Conservation (phyloP, 2,113 vertebrate species). For the Chiloscyllium plagiosum region DNA sequence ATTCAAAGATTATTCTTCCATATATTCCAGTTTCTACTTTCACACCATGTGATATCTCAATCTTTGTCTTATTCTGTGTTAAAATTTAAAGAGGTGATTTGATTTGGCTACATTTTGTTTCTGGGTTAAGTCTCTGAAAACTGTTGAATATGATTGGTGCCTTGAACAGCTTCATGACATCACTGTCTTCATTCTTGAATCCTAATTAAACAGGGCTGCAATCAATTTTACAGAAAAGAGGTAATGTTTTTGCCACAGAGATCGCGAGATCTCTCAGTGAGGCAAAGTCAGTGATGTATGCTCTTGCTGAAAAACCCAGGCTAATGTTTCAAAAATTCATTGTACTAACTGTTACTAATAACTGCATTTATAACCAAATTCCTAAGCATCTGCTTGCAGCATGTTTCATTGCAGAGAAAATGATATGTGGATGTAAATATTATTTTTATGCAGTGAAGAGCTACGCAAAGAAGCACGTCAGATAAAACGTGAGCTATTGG, state of each 20-base stretch:
- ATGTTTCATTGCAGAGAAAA: constrained; percentile 41
- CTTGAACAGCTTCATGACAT: background rate
- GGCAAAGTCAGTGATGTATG: background rate
- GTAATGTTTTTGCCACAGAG: background rate
- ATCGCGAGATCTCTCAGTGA: background rate
- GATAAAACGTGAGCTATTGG: constrained; percentile 83
- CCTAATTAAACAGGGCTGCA: background rate
- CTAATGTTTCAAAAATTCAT: background rate
- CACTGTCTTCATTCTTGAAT: background rate
- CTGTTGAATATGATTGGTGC: background rate
- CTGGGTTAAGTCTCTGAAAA: background rate
- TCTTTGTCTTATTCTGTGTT: background rate
- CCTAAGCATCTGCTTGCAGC: constrained; percentile 42
- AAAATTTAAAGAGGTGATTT: no score
- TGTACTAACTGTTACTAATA: constrained; percentile 31
- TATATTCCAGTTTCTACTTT: background rate
- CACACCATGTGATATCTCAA: background rate
- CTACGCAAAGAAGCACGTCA: constrained; percentile 84
- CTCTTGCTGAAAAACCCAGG: background rate
- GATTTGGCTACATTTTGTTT: no score
- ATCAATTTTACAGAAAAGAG: background rate
- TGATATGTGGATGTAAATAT: constrained; percentile 44
- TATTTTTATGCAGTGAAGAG: constrained; percentile 72
- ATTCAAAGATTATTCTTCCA: no score
- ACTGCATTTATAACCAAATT: constrained; percentile 42